Evolutionary conservation across 2,113 vertebrate species (phyloP).

Genomic region (Melanerpes aurifrons): DNA sequence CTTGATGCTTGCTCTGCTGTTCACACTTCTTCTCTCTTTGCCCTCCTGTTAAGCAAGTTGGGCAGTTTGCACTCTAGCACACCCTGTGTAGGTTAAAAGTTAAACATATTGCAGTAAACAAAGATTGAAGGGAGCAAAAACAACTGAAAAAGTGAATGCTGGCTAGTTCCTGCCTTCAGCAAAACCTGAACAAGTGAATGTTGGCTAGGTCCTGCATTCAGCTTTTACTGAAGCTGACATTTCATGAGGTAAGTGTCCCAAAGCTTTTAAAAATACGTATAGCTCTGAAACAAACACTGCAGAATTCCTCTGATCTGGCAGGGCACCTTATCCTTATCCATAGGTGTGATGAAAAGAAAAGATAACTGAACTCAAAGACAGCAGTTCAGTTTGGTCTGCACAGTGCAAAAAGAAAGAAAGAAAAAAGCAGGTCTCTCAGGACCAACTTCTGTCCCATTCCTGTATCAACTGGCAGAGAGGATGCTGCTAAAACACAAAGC

Average conservation of each 20-base stretch:
- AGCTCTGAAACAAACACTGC: not conserved
- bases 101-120: not conserved
- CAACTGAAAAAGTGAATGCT: not conserved
- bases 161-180: not conserved
- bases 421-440: not conserved
- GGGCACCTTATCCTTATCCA: not conserved
- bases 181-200: not conserved
- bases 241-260: not conserved
- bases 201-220: not conserved
- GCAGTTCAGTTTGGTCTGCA: not conserved
- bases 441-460: not conserved
- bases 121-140: not conserved
- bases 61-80: not conserved
- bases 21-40: not conserved
- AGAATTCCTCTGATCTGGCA: not conserved
- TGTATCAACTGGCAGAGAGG: not conserved
- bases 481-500: not conserved
- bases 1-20: not conserved
- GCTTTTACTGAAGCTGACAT: not conserved
- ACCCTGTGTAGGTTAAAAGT: not conserved
- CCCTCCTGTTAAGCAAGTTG: not conserved
- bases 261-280: not conserved
- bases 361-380: not conserved
- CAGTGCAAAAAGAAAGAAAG: not conserved
- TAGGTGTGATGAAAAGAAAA: not conserved